Conservation (phyloP, 2,888 invertebrate species). For the Mycalesis mineus region DNA sequence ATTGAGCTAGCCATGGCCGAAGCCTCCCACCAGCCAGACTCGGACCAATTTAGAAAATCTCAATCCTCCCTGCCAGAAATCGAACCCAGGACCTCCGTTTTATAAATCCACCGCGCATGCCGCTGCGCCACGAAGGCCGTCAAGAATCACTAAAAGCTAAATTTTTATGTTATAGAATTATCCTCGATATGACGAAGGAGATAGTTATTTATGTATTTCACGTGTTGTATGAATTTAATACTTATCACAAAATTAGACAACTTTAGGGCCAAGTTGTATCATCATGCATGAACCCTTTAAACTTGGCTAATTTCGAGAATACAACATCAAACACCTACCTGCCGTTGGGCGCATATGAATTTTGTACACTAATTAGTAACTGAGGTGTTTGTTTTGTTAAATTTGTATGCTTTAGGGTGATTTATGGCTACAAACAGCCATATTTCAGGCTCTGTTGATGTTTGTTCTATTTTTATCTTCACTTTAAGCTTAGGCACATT, state of each 20-base stretch:
- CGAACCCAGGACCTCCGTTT: too few relatives aligned
- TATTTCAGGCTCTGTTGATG: not conserved
- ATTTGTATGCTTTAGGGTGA: not conserved
- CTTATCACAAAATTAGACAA: not conserved
- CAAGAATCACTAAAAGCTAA: too few relatives aligned
- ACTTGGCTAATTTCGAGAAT: constrained; percentile 75
- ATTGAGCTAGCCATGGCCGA: not conserved
- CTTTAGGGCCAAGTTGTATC: not conserved
- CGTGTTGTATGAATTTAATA: not conserved
- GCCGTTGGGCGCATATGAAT: constrained; percentile 73
- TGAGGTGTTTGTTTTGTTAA: constrained; percentile 50
- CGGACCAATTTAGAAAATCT: too few relatives aligned
- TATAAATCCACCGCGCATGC: too few relatives aligned
- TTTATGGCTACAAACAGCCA: not conserved
- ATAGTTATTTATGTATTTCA: not conserved
- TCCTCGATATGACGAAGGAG: too few relatives aligned
- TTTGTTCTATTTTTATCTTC: not conserved
- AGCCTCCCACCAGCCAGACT: too few relatives aligned
- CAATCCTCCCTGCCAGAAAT: too few relatives aligned
- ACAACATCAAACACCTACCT: constrained; percentile 69
- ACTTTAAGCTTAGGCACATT: not conserved
- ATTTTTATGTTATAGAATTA: too few relatives aligned
- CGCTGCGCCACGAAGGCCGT: too few relatives aligned
- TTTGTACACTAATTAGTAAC: constrained; percentile 75
- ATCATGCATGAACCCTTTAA: not conserved